Conservation (phyloP, 92 coral and sea anemone genomes). For the Paragorgia papillata region DNA sequence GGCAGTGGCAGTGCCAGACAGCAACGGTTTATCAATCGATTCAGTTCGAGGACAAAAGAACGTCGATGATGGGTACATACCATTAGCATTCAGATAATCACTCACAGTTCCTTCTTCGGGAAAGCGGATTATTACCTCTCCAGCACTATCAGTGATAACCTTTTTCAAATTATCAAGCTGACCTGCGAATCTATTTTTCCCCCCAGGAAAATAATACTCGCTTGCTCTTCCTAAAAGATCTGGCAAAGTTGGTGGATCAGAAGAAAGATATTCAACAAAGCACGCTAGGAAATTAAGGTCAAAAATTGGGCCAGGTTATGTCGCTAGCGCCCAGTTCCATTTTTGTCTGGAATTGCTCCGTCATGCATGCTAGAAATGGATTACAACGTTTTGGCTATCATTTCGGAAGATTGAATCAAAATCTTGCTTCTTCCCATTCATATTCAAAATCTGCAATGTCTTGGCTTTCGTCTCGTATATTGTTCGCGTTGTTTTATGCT, state of each 20-base stretch:
- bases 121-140: constrained; percentile 48
- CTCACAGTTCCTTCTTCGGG: constrained; percentile 54
- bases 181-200: constrained; percentile 51
- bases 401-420: too few relatives aligned
- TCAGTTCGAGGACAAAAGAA: constrained; percentile 54
- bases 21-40: neutral
- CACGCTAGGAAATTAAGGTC: too few relatives aligned
- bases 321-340: too few relatives aligned
- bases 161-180: constrained; percentile 39
- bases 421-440: too few relatives aligned
- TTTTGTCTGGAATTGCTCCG: too few relatives aligned
- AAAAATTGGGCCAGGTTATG: too few relatives aligned
- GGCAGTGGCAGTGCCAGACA: too few relatives aligned
- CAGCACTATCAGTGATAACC: constrained; percentile 44
- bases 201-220: constrained; percentile 45
- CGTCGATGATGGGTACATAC: constrained; percentile 56
- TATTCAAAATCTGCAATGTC: too few relatives aligned
- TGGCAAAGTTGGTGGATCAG: constrained; percentile 43
- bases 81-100: constrained; percentile 53
- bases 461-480: too few relatives aligned
- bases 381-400: too few relatives aligned
- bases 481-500: too few relatives aligned
- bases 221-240: constrained; percentile 43
- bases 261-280: constrained; percentile 33
- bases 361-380: too few relatives aligned